Conservation (phyloP, 2,113 vertebrate species). For the Muscicapa adusta region DNA sequence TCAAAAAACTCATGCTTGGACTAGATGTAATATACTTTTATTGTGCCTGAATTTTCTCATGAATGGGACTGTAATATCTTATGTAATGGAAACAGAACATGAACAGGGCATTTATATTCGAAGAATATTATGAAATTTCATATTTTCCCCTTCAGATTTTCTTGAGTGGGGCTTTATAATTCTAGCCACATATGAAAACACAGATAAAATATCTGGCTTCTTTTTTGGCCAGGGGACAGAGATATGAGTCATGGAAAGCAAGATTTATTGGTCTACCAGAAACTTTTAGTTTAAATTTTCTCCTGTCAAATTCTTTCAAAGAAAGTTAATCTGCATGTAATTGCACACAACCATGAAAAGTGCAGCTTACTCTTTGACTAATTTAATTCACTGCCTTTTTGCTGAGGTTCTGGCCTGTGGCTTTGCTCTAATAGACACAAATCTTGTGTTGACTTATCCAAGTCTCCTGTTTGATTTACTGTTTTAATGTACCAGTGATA, state of each 20-base stretch:
- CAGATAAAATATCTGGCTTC: conserved; percentile 8
- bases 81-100: background rate
- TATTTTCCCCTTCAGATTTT: background rate
- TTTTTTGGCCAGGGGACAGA: background rate
- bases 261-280: conserved; percentile 47
- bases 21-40: background rate
- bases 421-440: conserved; percentile 17
- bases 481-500: conserved; percentile 31
- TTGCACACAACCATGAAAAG: conserved; percentile 5
- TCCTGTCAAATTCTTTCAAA: conserved; percentile 21
- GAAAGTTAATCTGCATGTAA: conserved; percentile 34
- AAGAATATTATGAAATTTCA: background rate
- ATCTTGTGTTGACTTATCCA: background rate
- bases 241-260: conserved; percentile 32
- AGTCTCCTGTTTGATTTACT: conserved; percentile 36
- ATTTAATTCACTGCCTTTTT: conserved; percentile 31
- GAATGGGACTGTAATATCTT: background rate
- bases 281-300: conserved; percentile 56
- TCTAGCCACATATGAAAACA: background rate
- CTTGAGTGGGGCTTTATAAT: background rate
- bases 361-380: background rate
- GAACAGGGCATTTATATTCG: background rate
- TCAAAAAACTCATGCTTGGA: background rate
- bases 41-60: background rate
- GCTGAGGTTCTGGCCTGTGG: conserved; percentile 5